Evolutionary conservation across 2,888 invertebrate genomes (phyloP), one percentile per base, ranked within the genome.

Genomic region (Athalia rosae): DNA sequence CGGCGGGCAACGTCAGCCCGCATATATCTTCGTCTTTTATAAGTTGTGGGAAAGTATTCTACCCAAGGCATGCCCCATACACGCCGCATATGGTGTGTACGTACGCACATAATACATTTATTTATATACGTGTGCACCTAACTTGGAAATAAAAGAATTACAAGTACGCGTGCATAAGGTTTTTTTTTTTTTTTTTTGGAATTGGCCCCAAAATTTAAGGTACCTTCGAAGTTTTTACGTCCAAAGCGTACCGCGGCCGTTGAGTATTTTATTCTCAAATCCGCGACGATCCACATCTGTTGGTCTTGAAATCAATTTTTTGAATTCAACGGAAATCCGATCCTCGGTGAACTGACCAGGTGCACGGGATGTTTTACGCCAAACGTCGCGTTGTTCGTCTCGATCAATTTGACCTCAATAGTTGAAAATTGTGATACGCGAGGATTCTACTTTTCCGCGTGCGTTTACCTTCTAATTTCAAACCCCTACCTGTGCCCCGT

Each of bases 1-100:
- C 83, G 45, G 71, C 71, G 79, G 62, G 78, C 71, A 76, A 79
- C 79, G 79, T 81, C 79, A 71, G 71, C 82, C 82, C 82, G 82
- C 82, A 82, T 82, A 79, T 81, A 78, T 81, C 78, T 79, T 77
- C 78, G 78, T 79, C 81, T 82, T 80, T 81, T 78, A 77, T 82
- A 81, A 79, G 78, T 82, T 82, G 82, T 82, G 82, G 81, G 82
- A 82, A 82, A 82, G 61, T 74, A 74, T 74, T 61, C 74, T 62
- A 28, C 28, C 28, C 48, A 13, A 61, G 74, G 50, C 61, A 62
- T 58, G 56, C n/a, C n/a, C 9, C 13, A 71, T 71, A 71, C n/a
- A 53, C 4, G 4, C n/a, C n/a, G n/a, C 53, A 53, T n/a, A 28
- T 2, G 50, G 48, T 50, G 13, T 1, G 7, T n/a, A 3, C 13